Percentiles rank a stretch among this genome's conserved stretches.
Conservation (phyloP, 2,888 invertebrate species). For the Hydroisotoma schaefferi region DNA sequence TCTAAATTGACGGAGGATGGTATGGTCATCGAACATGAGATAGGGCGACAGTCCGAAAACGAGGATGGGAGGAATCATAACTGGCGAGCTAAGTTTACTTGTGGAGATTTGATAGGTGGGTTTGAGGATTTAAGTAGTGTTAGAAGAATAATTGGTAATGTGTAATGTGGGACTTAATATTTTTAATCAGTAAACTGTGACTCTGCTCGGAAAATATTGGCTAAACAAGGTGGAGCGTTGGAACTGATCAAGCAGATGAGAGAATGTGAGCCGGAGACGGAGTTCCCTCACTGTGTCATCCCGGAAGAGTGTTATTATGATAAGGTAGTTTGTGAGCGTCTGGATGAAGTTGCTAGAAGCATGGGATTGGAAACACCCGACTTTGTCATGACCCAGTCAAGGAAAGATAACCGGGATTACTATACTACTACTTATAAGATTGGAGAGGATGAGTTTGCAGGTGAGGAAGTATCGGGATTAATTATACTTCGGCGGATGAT, state of each 20-base stretch:
- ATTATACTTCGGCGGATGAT: background rate
- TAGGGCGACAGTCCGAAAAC: background rate
- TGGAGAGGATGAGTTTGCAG: constrained; percentile 10
- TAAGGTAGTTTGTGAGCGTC: background rate
- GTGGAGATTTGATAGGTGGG: constrained; percentile 3
- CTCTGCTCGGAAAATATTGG: background rate
- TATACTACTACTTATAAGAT: constrained; percentile 3
- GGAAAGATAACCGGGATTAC: background rate
- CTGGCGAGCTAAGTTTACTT: background rate
- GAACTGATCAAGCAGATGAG: constrained; percentile 5
- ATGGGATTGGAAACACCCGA: background rate
- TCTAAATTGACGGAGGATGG: constrained; percentile 3
- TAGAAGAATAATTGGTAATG: background rate
- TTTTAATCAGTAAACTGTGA: constrained; percentile 6
- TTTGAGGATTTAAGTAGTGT: background rate
- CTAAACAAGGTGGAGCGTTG: constrained; percentile 9
- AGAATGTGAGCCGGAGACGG: background rate
- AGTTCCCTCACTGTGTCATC: background rate
- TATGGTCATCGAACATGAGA: constrained; percentile 3
- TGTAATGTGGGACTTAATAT: background rate
- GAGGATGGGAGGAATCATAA: background rate
- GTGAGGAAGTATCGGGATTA: constrained; percentile 1
- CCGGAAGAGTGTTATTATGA: constrained; percentile 11
- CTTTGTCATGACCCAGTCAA: background rate
- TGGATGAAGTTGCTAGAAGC: background rate